phyloP scores from a whole-genome alignment of 1,140 invertebrate species.

The Apis florea region DNA sequence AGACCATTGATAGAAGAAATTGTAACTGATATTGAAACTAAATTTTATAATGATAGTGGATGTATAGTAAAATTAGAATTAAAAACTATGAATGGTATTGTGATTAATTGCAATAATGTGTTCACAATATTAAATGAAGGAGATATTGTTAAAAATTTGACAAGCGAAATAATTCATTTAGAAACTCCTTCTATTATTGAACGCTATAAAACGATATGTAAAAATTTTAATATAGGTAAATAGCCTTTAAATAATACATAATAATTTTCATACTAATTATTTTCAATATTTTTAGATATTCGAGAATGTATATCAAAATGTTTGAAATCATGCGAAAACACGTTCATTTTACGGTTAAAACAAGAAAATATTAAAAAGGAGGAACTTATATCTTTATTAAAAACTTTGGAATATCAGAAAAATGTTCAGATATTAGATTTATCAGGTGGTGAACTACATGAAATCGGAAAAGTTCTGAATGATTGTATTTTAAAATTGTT shows the following conservation, averaged over 20 bases:
- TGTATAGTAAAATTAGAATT: slow-evolving; percentile 63
- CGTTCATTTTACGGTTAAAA: slow-evolving; percentile 67
- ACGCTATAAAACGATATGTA: slow-evolving; percentile 71
- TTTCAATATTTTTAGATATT: slow-evolving; percentile 66
- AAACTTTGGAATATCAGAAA: slow-evolving; percentile 70
- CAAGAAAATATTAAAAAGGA: slow-evolving; percentile 50
- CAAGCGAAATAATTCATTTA: slow-evolving; percentile 64
- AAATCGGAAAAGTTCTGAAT: slow-evolving; percentile 60
- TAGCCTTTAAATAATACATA: slow-evolving; percentile 6
- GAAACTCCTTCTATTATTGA: slow-evolving; percentile 67
- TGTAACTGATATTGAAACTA: slow-evolving; percentile 47
- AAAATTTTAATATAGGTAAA: slow-evolving; percentile 61
- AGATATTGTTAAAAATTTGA: slow-evolving; percentile 56
- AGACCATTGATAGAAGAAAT: slow-evolving; percentile 54
- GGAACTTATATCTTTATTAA: slow-evolving; percentile 66
- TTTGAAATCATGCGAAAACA: slow-evolving; percentile 72
- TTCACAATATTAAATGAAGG: slow-evolving; percentile 52
- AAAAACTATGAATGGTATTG: slow-evolving; percentile 56
- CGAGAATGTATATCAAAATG: slow-evolving; percentile 65
- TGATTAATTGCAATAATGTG: slow-evolving; percentile 48
- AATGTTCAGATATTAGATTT: slow-evolving; percentile 70
- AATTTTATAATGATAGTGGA: slow-evolving; percentile 69
- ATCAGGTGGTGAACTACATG: slow-evolving; percentile 64
- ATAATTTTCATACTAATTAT: slow-evolving; percentile 13
- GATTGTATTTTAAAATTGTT: slow-evolving; percentile 54